Percentiles rank a stretch among this genome's conserved stretches.
phyloP scores from a whole-genome alignment of 2,888 invertebrate genomes.

The Sinopyrophorus schimmeli region DNA sequence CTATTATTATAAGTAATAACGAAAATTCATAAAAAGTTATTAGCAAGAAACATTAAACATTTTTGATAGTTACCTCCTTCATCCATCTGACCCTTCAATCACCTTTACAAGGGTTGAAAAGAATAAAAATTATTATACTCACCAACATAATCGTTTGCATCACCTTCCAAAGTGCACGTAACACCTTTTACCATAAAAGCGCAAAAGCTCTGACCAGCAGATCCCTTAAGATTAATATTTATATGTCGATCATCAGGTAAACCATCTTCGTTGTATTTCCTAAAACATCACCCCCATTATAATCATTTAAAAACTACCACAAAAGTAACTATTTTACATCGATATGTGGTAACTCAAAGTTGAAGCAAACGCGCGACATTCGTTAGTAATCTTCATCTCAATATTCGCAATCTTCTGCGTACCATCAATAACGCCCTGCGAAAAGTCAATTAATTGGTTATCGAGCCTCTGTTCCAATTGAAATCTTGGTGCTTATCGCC shows the following conservation, averaged over 20 bases:
- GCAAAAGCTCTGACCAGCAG: slow-evolving; percentile 98
- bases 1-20: no score
- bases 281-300: slow-evolving; percentile 51
- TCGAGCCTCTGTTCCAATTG: slow-evolving; percentile 83
- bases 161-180: slow-evolving; percentile 89
- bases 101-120: no score
- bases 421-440: slow-evolving; percentile 75
- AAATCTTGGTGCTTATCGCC: slow-evolving; percentile 88
- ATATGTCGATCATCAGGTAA: slow-evolving; percentile 77
- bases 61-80: no score
- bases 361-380: slow-evolving; percentile 89
- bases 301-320: neutral
- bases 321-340: slow-evolving; percentile 66
- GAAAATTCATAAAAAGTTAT: no score
- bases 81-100: no score
- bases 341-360: slow-evolving; percentile 95
- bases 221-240: slow-evolving; percentile 82
- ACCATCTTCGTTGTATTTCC: slow-evolving; percentile 85
- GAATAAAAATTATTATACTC: no score
- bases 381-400: slow-evolving; percentile 82
- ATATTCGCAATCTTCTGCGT: slow-evolving; percentile 69
- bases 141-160: slow-evolving; percentile 98
- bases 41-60: no score
- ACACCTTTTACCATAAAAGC: slow-evolving; percentile 94
- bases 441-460: slow-evolving; percentile 73